Evolutionary conservation across 2,797 vertebrate species (phyloP).

Genomic region (Limnodromus scolopaceus): DNA sequence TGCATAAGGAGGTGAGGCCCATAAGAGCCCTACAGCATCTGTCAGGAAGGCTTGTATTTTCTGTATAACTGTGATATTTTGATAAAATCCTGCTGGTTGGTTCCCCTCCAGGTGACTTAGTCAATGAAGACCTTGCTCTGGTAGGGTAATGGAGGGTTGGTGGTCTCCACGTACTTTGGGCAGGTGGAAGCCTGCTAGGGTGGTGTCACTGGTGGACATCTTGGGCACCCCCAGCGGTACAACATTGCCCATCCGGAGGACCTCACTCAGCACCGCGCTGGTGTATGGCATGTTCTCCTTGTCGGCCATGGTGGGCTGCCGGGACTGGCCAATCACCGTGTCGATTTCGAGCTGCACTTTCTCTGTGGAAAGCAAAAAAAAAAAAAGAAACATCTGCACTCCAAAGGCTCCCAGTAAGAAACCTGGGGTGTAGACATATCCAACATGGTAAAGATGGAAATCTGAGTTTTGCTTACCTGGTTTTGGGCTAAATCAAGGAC

Average conservation of each 20-base stretch:
- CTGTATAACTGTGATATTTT: background rate
- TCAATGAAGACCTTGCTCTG: accelerated
- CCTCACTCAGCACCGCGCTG: slow-evolving; percentile 87
- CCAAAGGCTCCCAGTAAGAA: accelerated
- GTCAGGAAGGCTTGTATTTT: background rate
- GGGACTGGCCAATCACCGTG: slow-evolving; percentile 77
- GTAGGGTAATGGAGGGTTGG: background rate
- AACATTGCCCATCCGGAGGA: slow-evolving; percentile 85
- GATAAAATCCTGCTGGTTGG: background rate
- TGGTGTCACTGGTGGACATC: slow-evolving; percentile 77
- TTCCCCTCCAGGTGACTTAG: background rate
- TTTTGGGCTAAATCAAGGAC: background rate
- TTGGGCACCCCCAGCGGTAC: slow-evolving; percentile 83
- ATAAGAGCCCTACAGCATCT: accelerated
- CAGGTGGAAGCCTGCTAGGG: slow-evolving; percentile 80
- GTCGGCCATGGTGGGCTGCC: slow-evolving; percentile 74
- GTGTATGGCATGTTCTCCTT: slow-evolving; percentile 86
- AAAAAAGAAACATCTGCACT: too few species aligned
- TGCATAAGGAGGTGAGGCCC: background rate
- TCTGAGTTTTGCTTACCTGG: background rate
- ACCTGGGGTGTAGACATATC: too few species aligned
- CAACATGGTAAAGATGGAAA: background rate
- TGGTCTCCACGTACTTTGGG: slow-evolving; percentile 80
- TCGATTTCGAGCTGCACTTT: slow-evolving; percentile 89
- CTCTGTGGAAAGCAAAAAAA: slow-evolving; percentile 68